Percentiles rank a stretch among this genome's conserved stretches.
phyloP scores from a whole-genome alignment of 92 coral and sea anemone species.

The Blastomussa wellsi region DNA sequence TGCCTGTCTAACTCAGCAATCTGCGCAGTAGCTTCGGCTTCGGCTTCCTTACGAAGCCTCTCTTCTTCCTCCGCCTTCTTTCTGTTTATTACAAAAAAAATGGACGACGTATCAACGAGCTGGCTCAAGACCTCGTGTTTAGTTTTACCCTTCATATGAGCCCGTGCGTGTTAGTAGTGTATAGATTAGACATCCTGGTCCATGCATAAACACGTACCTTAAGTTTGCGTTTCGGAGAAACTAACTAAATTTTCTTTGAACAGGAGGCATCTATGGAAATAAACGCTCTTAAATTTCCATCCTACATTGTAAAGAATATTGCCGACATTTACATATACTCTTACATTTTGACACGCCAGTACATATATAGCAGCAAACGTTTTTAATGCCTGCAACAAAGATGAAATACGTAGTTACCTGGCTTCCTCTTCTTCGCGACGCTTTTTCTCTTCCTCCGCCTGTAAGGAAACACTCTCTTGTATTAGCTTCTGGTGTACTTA shows the following conservation, averaged over 20 bases:
- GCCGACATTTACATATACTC: too few species aligned
- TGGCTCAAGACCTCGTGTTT: too few species aligned
- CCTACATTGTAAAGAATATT: not conserved
- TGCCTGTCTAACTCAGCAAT: constrained; percentile 93
- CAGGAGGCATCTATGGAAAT: not conserved
- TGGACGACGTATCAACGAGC: not conserved
- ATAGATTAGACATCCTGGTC: too few species aligned
- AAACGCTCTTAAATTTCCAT: not conserved
- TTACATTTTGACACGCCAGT: too few species aligned
- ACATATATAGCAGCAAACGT: too few species aligned
- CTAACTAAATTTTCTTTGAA: not conserved
- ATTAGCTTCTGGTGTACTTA: not conserved
- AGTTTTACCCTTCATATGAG: not conserved
- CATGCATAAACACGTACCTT: too few species aligned
- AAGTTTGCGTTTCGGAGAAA: too few species aligned
- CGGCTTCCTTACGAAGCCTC: constrained; percentile 81
- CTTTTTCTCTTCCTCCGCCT: constrained; percentile 81
- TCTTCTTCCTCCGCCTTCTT: constrained; percentile 91
- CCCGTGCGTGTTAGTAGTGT: too few species aligned
- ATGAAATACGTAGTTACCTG: too few species aligned
- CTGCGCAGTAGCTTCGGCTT: constrained; percentile 93
- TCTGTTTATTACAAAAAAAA: constrained; percentile 38
- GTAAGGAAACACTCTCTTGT: constrained; percentile 11
- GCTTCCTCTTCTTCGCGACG: constrained; percentile 85
- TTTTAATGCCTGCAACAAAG: too few species aligned